Percentiles rank a stretch among this genome's conserved stretches.
phyloP scores from a whole-genome alignment of 2,113 vertebrate genomes.

The Zosterops hypoxanthus region DNA sequence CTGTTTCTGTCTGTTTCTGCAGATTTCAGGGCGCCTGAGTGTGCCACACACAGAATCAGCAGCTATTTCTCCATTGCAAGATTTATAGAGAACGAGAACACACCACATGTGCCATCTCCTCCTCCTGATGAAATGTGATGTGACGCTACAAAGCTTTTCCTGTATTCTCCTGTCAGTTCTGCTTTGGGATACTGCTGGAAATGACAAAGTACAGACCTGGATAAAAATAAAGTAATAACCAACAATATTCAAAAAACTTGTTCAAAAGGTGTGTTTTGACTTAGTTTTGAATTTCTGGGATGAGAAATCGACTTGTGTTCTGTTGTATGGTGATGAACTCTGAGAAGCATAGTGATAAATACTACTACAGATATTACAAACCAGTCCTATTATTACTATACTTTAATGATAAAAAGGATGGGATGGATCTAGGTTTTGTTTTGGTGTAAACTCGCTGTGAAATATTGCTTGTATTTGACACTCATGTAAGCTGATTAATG shows the following conservation, averaged over 20 bases:
- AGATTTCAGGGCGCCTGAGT: background rate
- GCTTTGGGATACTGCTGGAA: background rate
- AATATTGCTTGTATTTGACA: background rate
- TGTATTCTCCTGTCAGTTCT: background rate
- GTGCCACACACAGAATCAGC: accelerated
- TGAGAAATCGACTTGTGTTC: background rate
- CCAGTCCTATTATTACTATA: background rate
- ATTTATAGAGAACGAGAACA: background rate
- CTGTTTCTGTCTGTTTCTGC: background rate
- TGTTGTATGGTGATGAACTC: background rate
- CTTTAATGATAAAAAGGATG: background rate
- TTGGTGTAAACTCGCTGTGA: background rate
- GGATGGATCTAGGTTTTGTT: background rate
- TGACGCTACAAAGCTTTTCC: background rate
- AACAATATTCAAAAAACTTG: background rate
- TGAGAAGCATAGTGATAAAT: background rate
- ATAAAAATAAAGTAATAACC: background rate
- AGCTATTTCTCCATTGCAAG: background rate
- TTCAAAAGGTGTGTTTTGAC: background rate
- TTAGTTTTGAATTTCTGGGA: background rate
- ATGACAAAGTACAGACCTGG: background rate
- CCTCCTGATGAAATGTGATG: background rate
- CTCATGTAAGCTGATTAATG: background rate
- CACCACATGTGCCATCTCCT: background rate
- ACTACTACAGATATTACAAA: background rate